These are phyloP conservation scores for Cyprinodon diabolis DNA, from an alignment of 2,797 vertebrate species.

Conservation along the genomic window DNA sequence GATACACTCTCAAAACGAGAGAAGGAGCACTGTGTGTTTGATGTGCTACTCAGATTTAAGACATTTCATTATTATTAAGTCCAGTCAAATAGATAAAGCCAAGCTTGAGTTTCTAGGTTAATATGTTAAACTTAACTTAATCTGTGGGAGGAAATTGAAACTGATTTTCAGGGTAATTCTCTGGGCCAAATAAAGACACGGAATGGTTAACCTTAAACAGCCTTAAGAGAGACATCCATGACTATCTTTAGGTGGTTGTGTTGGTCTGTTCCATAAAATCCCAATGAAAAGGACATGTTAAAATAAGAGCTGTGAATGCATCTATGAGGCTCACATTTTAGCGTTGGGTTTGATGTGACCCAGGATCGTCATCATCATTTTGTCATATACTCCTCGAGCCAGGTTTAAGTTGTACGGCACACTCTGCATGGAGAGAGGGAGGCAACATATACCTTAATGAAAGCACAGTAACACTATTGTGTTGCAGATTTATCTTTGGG, in stretches of 20 bases:
- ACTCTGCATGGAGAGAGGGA: constrained; percentile 56
- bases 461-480: rapidly evolving
- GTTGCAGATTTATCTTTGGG: not conserved
- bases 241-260: not conserved
- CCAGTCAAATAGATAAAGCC: no score
- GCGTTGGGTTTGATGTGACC: constrained; percentile 81
- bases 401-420: constrained; percentile 84
- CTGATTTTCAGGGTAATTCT: not conserved
- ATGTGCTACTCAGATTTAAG: no score
- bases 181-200: not conserved
- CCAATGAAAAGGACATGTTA: not conserved
- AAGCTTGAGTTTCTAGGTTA: not conserved
- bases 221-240: not conserved
- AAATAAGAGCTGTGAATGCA: not conserved
- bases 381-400: constrained; percentile 81
- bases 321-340: constrained; percentile 75
- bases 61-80: no score
- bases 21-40: no score
- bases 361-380: constrained; percentile 83
- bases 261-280: not conserved
- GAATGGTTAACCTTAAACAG: not conserved
- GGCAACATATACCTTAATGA: not conserved
- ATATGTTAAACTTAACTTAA: not conserved
- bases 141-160: not conserved
- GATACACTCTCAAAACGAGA: no score